Conservation (phyloP, 2,888 invertebrate genomes). For the Eutolmus rufibarbis region DNA sequence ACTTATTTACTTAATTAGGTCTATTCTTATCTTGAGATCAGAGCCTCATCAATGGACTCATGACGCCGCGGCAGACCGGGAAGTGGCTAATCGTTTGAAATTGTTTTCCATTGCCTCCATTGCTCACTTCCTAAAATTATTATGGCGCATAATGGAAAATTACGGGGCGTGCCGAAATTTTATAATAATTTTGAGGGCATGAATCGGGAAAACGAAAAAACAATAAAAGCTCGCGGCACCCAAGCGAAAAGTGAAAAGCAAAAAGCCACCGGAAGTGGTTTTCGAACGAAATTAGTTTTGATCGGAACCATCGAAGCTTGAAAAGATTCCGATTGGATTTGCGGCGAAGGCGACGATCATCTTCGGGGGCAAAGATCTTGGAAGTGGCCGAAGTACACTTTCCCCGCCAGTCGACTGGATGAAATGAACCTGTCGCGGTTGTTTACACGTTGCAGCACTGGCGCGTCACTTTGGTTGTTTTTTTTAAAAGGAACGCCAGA, state of each 20-base stretch:
- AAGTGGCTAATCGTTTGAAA: neutral
- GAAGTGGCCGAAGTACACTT: neutral
- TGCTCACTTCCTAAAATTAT: neutral
- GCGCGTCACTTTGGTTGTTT: neutral
- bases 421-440: neutral
- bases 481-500: neutral
- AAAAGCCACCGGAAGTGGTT: neutral
- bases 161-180: neutral
- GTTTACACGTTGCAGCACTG: neutral
- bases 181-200: neutral
- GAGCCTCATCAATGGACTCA: neutral
- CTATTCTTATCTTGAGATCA: neutral
- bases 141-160: neutral
- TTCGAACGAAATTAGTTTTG: neutral
- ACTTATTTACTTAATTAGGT: too few species aligned
- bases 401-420: neutral
- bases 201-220: neutral
- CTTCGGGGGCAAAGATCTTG: neutral
- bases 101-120: neutral
- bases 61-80: neutral
- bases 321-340: neutral
- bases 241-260: neutral
- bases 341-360: neutral
- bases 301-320: neutral
- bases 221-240: neutral